Evolutionary conservation across 2,113 vertebrate species (phyloP).

Genomic region (Falcunculus frontatus): DNA sequence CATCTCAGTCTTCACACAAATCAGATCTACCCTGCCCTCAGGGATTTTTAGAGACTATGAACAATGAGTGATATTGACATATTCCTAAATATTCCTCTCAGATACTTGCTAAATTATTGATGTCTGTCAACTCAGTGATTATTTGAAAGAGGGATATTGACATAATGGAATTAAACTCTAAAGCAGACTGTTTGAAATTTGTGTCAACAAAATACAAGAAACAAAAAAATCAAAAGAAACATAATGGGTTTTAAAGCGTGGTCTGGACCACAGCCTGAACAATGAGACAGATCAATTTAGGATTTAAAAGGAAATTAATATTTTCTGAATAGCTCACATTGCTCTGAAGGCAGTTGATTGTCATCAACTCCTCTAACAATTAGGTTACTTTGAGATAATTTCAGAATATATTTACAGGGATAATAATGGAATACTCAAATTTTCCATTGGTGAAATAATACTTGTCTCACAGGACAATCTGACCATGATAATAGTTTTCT

Average conservation of each 20-base stretch:
- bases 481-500: neutral
- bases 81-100: neutral
- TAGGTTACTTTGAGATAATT: neutral
- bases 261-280: neutral
- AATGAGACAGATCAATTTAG: neutral
- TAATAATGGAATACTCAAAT: neutral
- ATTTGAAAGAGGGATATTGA: neutral
- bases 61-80: neutral
- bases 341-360: neutral
- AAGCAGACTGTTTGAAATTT: neutral
- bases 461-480: neutral
- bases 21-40: neutral
- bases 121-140: neutral
- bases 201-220: neutral
- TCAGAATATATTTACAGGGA: neutral
- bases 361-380: neutral
- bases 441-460: neutral
- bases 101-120: neutral
- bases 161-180: neutral
- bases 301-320: neutral
- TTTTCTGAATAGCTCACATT: neutral
- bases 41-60: neutral
- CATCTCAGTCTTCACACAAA: neutral
- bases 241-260: neutral
- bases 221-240: neutral